Percentiles rank a stretch among this genome's conserved stretches.
Evolutionary conservation across 2,797 vertebrate genomes (phyloP).

Genomic region (Argyrosomus regius): DNA sequence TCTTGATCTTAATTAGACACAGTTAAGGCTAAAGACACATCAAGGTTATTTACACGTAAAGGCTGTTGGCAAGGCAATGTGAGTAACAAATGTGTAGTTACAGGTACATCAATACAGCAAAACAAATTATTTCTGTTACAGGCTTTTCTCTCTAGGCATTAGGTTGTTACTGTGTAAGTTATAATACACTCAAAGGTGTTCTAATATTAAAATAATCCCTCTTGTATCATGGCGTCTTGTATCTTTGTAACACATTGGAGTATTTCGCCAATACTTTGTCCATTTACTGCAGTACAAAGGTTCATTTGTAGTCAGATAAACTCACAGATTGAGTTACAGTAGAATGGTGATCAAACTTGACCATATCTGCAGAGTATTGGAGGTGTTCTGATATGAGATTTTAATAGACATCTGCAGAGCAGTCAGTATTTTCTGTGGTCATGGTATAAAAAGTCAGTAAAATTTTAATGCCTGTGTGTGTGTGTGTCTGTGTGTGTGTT

Average conservation of each 20-base stretch:
- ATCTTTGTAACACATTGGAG: not conserved
- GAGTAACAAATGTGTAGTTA: not conserved
- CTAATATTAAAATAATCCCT: not conserved
- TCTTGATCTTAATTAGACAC: conserved; percentile 8
- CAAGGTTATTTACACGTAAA: conserved; percentile 19
- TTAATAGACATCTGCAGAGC: not conserved
- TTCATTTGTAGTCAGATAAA: not conserved
- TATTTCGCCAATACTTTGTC: not conserved
- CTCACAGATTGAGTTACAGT: too few species aligned
- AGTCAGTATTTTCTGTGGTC: not conserved
- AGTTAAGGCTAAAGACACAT: conserved; percentile 15
- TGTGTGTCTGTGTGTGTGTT: conserved; percentile 38
- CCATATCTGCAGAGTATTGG: not conserved
- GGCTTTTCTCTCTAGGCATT: not conserved
- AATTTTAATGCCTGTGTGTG: not conserved
- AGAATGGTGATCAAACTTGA: too few species aligned
- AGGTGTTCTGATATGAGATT: not conserved
- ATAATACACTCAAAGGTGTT: not conserved
- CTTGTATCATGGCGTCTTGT: not conserved
- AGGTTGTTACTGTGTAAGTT: not conserved
- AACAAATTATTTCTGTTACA: not conserved
- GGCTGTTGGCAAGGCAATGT: not conserved
- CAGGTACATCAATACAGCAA: too few species aligned
- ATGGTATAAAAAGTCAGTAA: not conserved
- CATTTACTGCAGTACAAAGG: not conserved